phyloP scores from a whole-genome alignment of 2,888 invertebrate species.

The Brenthis daphne region DNA sequence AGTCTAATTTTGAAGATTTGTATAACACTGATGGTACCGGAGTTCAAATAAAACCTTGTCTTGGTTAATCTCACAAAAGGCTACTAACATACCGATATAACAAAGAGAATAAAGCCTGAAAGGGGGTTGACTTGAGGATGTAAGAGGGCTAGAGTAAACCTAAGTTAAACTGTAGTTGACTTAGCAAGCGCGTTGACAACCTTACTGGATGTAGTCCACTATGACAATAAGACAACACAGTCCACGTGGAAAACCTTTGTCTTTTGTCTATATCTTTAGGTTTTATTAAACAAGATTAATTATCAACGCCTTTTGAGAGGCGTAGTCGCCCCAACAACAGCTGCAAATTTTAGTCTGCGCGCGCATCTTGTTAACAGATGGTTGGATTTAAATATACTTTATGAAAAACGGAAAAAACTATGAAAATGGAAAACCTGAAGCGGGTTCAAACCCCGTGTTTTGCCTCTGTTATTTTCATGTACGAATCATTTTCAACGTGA shows the following conservation, averaged over 20 bases:
- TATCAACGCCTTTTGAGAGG: too few species aligned
- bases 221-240: conserved; percentile 19
- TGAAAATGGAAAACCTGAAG: too few species aligned
- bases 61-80: conserved; percentile 21
- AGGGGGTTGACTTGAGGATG: conserved; percentile 32
- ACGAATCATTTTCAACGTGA: too few species aligned
- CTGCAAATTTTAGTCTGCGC: too few species aligned
- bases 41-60: conserved; percentile 25
- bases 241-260: neutral
- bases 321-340: too few species aligned
- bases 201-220: conserved; percentile 21
- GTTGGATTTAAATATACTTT: too few species aligned
- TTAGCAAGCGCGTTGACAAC: conserved; percentile 30
- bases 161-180: conserved; percentile 24
- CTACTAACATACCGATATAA: conserved; percentile 26
- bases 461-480: too few species aligned
- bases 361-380: too few species aligned
- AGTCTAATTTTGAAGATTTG: neutral
- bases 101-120: conserved; percentile 37
- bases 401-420: too few species aligned
- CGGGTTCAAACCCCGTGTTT: too few species aligned
- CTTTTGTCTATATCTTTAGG: neutral
- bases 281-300: too few species aligned
- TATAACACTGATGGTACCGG: neutral
- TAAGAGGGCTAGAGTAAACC: conserved; percentile 32